These are phyloP conservation scores for Falco columbarius DNA, from an alignment of 2,797 vertebrate genomes.

Conservation along the genomic window DNA sequence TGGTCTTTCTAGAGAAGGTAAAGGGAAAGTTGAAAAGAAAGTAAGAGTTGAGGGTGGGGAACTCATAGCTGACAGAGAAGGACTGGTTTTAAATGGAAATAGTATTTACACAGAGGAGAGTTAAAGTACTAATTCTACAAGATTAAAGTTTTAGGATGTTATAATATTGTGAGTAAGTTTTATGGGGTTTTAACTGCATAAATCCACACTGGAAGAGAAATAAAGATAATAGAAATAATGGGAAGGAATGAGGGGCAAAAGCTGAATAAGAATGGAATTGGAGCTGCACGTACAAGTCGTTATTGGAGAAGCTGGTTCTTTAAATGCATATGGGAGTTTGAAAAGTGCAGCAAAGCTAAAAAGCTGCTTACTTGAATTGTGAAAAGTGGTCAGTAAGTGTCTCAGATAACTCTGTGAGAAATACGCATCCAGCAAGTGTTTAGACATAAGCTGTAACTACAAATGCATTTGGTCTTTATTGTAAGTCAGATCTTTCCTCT, in stretches of 20 bases:
- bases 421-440: background rate
- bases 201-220: constrained; percentile 69
- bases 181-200: constrained; percentile 30
- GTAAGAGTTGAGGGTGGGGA: constrained; percentile 13
- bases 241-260: constrained; percentile 30
- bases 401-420: constrained; percentile 24
- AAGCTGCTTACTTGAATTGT: constrained; percentile 57
- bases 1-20: constrained; percentile 40
- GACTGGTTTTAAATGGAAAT: constrained; percentile 21
- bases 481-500: constrained; percentile 21
- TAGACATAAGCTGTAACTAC: background rate
- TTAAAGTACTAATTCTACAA: constrained; percentile 3
- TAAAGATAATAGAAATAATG: constrained; percentile 31
- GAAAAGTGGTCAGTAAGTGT: background rate
- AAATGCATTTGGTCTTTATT: background rate
- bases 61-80: background rate
- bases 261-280: background rate
- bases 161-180: constrained; percentile 47
- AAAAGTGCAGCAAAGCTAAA: background rate
- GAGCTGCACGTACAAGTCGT: constrained; percentile 3
- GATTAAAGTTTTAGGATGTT: constrained; percentile 35
- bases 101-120: constrained; percentile 51
- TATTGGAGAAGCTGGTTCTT: background rate
- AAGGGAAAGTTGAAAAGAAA: constrained; percentile 71
- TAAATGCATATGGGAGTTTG: background rate